Evolutionary conservation across 2,113 vertebrate genomes (phyloP).

Genomic region (Glaucidium brasilianum): DNA sequence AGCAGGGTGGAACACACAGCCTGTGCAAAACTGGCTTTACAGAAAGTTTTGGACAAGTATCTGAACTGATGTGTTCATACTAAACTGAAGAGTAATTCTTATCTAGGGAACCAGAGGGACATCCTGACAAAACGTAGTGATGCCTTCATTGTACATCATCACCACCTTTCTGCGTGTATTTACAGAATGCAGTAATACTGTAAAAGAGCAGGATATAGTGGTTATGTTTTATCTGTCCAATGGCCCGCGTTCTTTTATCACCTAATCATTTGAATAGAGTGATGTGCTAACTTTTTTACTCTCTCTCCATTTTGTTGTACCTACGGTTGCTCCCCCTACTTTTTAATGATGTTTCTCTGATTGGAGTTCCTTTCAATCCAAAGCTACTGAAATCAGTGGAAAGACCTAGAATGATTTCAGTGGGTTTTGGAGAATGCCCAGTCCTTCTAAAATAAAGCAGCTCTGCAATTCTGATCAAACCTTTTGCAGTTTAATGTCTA

Average conservation of each 20-base stretch:
- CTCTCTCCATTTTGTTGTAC: rapidly evolving
- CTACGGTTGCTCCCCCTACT: background rate
- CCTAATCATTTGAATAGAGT: background rate
- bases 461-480: background rate
- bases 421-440: background rate
- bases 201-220: background rate
- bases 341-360: background rate
- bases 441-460: background rate
- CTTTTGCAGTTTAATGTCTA: background rate
- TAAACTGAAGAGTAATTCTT: background rate
- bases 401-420: background rate
- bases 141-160: background rate
- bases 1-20: background rate
- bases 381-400: background rate
- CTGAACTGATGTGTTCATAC: background rate
- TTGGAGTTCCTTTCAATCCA: background rate
- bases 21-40: background rate
- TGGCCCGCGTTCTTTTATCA: background rate
- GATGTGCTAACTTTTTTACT: background rate
- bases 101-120: background rate
- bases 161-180: background rate
- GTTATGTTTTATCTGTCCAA: background rate
- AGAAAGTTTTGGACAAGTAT: background rate
- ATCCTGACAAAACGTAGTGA: background rate
- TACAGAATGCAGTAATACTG: background rate